A percentile compares a stretch with the other conserved stretches of the same genome.
Evolutionary conservation across 2,797 vertebrate genomes (phyloP).

Genomic region (Buceros bicornis): DNA sequence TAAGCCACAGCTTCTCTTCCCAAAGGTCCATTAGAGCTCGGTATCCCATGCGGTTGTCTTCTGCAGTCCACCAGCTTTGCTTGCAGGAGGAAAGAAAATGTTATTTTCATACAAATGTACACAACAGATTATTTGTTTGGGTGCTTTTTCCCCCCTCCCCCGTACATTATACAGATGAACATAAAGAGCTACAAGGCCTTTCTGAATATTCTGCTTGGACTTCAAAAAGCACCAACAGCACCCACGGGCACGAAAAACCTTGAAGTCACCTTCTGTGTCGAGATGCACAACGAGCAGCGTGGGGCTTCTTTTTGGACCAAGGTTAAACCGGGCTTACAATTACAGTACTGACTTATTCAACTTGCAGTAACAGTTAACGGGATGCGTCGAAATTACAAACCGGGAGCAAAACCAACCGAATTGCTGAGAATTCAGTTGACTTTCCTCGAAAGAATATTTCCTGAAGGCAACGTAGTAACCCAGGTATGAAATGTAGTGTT

Average conservation of each 20-base stretch:
- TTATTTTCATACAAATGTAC: conserved; percentile 81
- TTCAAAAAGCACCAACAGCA: conserved; percentile 82
- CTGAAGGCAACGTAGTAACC: conserved; percentile 62
- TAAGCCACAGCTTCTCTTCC: conserved; percentile 83
- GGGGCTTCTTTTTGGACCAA: conserved; percentile 59
- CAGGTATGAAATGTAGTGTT: conserved; percentile 56
- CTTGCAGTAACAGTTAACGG: conserved; percentile 46
- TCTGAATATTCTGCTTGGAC: conserved; percentile 68
- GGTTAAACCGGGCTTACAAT: conserved; percentile 34
- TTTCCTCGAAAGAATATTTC: conserved; percentile 54
- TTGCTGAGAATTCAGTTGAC: neutral
- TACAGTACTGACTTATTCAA: conserved; percentile 58
- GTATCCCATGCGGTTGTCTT: conserved; percentile 76
- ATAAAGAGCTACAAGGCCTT: conserved; percentile 72
- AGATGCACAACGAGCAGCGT: conserved; percentile 70
- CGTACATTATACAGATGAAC: conserved; percentile 74
- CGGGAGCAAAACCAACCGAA: conserved; percentile 67
- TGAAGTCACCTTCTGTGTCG: conserved; percentile 66
- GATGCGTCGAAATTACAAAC: neutral
- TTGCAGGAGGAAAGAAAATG: conserved; percentile 81
- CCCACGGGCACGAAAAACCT: conserved; percentile 72
- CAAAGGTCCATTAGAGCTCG: conserved; percentile 83
- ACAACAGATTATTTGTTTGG: conserved; percentile 53
- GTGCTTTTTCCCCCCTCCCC: conserved; percentile 47
- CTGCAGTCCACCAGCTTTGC: conserved; percentile 81